These are phyloP conservation scores for Harpalus rubripes DNA, from an alignment of 2,888 invertebrate genomes.

Conservation along the genomic window DNA sequence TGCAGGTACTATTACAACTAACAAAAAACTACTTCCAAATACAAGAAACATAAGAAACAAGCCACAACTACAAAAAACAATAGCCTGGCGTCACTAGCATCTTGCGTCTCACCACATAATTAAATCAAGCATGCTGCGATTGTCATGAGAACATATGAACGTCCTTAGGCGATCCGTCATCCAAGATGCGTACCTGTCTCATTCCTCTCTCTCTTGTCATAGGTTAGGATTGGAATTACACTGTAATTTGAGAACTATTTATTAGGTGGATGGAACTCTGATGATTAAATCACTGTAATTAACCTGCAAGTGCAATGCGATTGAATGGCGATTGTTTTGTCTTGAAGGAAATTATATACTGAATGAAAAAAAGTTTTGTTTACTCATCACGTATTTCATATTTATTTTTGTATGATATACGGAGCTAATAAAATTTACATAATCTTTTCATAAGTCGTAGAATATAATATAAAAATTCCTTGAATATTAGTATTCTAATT, in stretches of 20 bases:
- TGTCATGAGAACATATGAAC: conserved; percentile 20
- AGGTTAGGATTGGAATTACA: conserved; percentile 37
- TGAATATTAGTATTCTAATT: too few species aligned
- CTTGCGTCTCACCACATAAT: conserved; percentile 24
- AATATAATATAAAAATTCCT: too few species aligned
- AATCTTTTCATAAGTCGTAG: too few species aligned
- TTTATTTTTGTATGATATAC: not conserved
- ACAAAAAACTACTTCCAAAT: conserved; percentile 28
- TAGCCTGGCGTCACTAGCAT: conserved; percentile 16
- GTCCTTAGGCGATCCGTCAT: conserved; percentile 9
- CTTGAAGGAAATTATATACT: not conserved
- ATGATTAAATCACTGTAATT: conserved; percentile 59
- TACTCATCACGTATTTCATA: not conserved
- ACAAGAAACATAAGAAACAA: conserved; percentile 14
- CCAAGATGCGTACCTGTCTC: conserved; percentile 16
- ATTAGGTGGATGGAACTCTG: conserved; percentile 40
- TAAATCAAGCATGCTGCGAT: conserved; percentile 27
- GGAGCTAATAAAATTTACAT: not conserved
- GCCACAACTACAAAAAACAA: conserved; percentile 14
- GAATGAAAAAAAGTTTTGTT: not conserved
- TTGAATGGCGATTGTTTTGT: conserved; percentile 29
- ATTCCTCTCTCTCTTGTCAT: conserved; percentile 27
- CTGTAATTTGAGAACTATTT: conserved; percentile 58
- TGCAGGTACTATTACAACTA: not conserved
- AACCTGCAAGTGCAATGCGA: conserved; percentile 7